Conservation (phyloP, 2,888 invertebrate species). For the Rapana venosa region DNA sequence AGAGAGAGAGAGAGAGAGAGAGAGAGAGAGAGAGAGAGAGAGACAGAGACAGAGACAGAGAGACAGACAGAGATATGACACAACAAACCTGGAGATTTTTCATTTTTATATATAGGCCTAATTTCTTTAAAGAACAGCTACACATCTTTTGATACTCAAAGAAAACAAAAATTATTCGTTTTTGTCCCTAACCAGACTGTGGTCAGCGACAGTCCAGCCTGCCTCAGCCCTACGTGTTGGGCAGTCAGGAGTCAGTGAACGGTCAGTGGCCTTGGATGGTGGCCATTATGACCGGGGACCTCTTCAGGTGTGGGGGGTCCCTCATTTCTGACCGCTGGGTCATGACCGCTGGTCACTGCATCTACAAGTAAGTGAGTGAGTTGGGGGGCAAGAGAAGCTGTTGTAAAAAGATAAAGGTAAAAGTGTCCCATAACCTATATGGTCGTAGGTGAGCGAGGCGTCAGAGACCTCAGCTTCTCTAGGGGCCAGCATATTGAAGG, state of each 20-base stretch:
- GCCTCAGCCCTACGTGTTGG: conserved; percentile 59
- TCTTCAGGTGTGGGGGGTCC: conserved; percentile 63
- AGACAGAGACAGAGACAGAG: too few relatives aligned
- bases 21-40: too few relatives aligned
- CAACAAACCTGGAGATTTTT: too few relatives aligned
- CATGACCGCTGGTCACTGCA: conserved; percentile 66
- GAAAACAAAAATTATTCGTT: background rate
- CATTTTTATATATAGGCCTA: background rate
- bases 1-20: too few relatives aligned
- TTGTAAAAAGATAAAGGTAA: background rate
- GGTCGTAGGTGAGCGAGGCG: too few relatives aligned
- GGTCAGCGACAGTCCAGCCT: conserved; percentile 48
- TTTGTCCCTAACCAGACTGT: conserved; percentile 53
- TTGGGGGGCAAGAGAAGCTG: background rate
- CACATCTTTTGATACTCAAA: background rate
- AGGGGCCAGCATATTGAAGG: too few relatives aligned
- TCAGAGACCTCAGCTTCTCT: too few relatives aligned
- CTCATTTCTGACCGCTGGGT: conserved; percentile 62
- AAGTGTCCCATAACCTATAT: too few relatives aligned
- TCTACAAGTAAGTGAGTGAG: conserved; percentile 58
- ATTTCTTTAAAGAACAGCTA: background rate
- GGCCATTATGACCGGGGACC: conserved; percentile 54
- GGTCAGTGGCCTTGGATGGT: conserved; percentile 70
- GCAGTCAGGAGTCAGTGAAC: conserved; percentile 54
- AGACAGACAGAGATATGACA: too few relatives aligned